Evolutionary conservation across 2,888 invertebrate species (phyloP).

Genomic region (Eristalis pertinax): DNA sequence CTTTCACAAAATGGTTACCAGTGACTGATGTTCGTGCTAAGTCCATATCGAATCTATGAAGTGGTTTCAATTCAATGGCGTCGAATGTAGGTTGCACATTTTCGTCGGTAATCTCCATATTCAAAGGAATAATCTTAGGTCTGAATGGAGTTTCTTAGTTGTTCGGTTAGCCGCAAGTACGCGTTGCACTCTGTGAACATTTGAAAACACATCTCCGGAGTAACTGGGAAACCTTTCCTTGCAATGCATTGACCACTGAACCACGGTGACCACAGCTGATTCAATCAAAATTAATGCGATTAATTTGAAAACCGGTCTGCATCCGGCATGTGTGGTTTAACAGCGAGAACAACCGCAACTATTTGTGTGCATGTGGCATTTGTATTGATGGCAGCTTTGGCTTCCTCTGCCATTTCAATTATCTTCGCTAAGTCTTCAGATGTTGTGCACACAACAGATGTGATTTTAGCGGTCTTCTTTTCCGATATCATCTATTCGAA

Average conservation of each 20-base stretch:
- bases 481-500: background rate
- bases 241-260: background rate
- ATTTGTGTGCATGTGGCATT: background rate
- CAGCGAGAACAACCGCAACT: background rate
- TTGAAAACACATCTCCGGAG: too few species aligned
- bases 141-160: too few species aligned
- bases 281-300: background rate
- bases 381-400: background rate
- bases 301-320: background rate
- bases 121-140: too few species aligned
- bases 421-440: background rate
- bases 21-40: too few species aligned
- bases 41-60: too few species aligned
- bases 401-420: background rate
- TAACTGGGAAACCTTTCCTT: background rate
- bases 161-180: too few species aligned
- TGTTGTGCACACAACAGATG: background rate
- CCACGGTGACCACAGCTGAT: background rate
- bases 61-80: too few species aligned
- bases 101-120: too few species aligned
- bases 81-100: too few species aligned
- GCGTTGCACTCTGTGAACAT: too few species aligned
- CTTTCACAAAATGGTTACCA: too few species aligned
- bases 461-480: background rate
- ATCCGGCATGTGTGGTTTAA: background rate